A percentile compares a stretch with the other conserved stretches of the same genome.
These are phyloP conservation scores for Drosophila fulvimacula DNA, from an alignment of 2,888 invertebrate genomes.

Conservation along the genomic window DNA sequence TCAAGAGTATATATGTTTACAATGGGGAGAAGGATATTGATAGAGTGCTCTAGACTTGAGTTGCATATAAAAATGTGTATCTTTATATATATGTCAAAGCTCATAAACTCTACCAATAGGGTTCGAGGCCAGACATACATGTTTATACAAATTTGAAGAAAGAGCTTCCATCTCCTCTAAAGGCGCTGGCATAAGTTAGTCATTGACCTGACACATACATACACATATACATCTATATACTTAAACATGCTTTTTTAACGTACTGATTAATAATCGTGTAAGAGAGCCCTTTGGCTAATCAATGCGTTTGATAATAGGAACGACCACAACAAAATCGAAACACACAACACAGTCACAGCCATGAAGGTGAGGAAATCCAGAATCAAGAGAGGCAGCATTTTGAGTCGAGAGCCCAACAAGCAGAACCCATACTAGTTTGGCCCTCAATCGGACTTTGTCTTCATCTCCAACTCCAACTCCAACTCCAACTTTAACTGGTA, in stretches of 20 bases:
- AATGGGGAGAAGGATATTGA: too few relatives aligned
- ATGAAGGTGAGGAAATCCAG: slow-evolving; percentile 6
- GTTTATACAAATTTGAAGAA: too few relatives aligned
- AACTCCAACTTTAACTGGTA: background rate
- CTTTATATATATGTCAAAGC: too few relatives aligned
- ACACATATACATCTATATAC: background rate
- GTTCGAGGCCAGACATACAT: too few relatives aligned
- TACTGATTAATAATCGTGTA: slow-evolving; percentile 28
- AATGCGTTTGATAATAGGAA: slow-evolving; percentile 55
- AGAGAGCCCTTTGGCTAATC: slow-evolving; percentile 61
- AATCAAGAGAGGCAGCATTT: background rate
- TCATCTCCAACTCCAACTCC: background rate
- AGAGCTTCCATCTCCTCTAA: background rate
- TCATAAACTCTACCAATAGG: too few relatives aligned
- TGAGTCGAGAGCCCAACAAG: background rate
- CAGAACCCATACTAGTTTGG: background rate
- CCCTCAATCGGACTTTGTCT: slow-evolving; percentile 1
- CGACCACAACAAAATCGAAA: slow-evolving; percentile 33
- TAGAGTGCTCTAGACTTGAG: too few relatives aligned
- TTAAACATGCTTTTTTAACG: slow-evolving; percentile 15
- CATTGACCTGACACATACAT: slow-evolving; percentile 15
- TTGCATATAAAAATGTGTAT: too few relatives aligned
- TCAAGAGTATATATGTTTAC: too few relatives aligned
- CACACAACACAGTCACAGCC: slow-evolving; percentile 7
- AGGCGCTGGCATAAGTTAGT: slow-evolving; percentile 13